Percentiles rank a stretch among this genome's conserved stretches.
Evolutionary conservation across 1,140 invertebrate genomes (phyloP).

Genomic region (Halyomorpha halys): DNA sequence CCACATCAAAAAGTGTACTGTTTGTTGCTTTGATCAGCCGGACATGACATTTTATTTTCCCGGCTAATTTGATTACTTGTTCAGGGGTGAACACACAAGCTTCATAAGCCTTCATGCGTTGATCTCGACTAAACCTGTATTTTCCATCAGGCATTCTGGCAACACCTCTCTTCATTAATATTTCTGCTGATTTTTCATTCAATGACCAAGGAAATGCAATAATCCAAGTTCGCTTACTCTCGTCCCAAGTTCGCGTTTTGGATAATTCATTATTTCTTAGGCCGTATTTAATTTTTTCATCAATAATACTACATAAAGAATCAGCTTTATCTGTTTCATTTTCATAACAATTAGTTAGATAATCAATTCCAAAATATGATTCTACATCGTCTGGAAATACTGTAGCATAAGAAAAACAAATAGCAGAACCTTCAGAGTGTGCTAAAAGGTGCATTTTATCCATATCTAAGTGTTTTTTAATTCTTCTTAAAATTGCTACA

Average conservation of each 20-base stretch:
- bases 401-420: constrained; percentile 68
- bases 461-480: constrained; percentile 69
- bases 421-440: constrained; percentile 67
- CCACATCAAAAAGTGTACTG: constrained; percentile 51
- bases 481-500: constrained; percentile 51
- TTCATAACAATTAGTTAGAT: constrained; percentile 42
- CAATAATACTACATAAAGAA: constrained; percentile 51
- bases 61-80: constrained; percentile 53
- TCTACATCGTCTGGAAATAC: constrained; percentile 58
- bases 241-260: constrained; percentile 23
- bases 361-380: constrained; percentile 28
- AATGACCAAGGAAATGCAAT: constrained; percentile 58
- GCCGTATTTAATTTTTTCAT: constrained; percentile 59
- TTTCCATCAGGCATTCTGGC: constrained; percentile 36
- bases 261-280: constrained; percentile 35
- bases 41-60: constrained; percentile 58
- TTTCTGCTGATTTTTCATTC: constrained; percentile 50
- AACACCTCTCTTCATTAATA: constrained; percentile 63
- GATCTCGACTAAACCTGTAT: constrained; percentile 58
- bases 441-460: constrained; percentile 61
- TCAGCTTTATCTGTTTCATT: constrained; percentile 52
- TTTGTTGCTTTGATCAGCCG: constrained; percentile 60
- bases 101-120: constrained; percentile 43
- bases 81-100: constrained; percentile 57
- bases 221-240: constrained; percentile 34